These are phyloP conservation scores for Pemphigus obesinymphae DNA, from an alignment of 1,140 invertebrate species.

Conservation along the genomic window DNA sequence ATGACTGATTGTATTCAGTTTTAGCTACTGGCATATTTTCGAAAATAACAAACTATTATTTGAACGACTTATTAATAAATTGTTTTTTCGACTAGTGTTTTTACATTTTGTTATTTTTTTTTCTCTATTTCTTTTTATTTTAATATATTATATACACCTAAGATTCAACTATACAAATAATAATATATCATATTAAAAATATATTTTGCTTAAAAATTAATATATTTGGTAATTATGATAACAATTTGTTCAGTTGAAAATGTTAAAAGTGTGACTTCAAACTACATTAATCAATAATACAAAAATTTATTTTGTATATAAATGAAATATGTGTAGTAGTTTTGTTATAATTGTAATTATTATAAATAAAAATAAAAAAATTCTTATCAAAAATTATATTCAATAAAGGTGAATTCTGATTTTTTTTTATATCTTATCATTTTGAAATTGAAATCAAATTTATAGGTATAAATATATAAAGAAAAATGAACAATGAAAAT, in stretches of 20 bases:
- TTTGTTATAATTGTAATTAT: slow-evolving; percentile 21
- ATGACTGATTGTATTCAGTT: neutral
- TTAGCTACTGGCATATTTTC: neutral
- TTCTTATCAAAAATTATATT: neutral
- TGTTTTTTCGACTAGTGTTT: slow-evolving; percentile 7
- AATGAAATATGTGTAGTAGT: slow-evolving; percentile 11
- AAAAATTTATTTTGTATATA: slow-evolving; percentile 17
- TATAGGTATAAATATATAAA: too few species aligned
- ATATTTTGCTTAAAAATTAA: neutral
- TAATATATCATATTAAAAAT: neutral
- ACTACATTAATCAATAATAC: neutral
- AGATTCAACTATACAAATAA: neutral
- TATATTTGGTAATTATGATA: neutral
- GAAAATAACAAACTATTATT: neutral
- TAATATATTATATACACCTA: neutral
- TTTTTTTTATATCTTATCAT: too few species aligned
- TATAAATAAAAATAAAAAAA: neutral
- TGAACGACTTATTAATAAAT: slow-evolving; percentile 22
- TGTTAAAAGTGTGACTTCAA: neutral
- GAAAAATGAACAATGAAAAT: too few species aligned
- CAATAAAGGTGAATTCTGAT: too few species aligned
- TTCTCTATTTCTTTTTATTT: neutral
- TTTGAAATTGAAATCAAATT: too few species aligned
- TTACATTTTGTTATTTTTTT: slow-evolving; percentile 25
- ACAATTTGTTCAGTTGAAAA: neutral